Evolutionary conservation across 2,888 invertebrate genomes (phyloP).

Genomic region (Trissoscelio sp.): DNA sequence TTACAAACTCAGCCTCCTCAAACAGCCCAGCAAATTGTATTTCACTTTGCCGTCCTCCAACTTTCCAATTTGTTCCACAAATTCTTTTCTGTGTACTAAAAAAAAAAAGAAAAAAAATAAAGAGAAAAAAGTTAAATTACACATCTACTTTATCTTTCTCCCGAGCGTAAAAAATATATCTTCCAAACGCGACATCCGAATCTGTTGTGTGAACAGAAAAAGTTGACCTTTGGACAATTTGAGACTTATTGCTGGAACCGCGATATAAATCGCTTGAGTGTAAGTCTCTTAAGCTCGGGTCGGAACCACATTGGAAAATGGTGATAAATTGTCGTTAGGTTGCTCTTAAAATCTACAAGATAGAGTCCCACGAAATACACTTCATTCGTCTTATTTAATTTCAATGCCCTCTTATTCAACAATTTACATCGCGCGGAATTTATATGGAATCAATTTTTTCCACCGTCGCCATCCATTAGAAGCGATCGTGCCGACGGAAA

Average conservation of each 20-base stretch:
- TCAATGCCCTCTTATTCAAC: background rate
- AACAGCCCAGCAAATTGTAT: background rate
- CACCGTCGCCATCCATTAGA: background rate
- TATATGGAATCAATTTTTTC: slow-evolving; percentile 22
- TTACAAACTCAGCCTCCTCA: background rate
- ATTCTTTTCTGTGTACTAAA: background rate
- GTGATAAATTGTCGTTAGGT: slow-evolving; percentile 22
- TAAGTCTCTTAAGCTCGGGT: slow-evolving; percentile 8
- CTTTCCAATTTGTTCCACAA: background rate
- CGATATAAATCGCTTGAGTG: slow-evolving; percentile 9
- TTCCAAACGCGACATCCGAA: background rate
- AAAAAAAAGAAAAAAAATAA: background rate
- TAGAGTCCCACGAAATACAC: background rate
- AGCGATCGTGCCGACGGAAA: background rate
- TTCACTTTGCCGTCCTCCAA: background rate
- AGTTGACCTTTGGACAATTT: slow-evolving; percentile 12
- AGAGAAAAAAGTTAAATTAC: no score
- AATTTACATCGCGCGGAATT: slow-evolving; percentile 15
- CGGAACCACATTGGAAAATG: slow-evolving; percentile 13
- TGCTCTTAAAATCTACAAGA: slow-evolving; percentile 11
- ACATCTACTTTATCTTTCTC: background rate
- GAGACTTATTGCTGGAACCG: slow-evolving; percentile 5
- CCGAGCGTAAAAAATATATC: slow-evolving; percentile 6
- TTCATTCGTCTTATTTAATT: slow-evolving; percentile 25
- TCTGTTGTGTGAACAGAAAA: background rate